These are phyloP conservation scores for Lepidurus packardi DNA, from an alignment of 1,140 invertebrate genomes.

Conservation along the genomic window DNA sequence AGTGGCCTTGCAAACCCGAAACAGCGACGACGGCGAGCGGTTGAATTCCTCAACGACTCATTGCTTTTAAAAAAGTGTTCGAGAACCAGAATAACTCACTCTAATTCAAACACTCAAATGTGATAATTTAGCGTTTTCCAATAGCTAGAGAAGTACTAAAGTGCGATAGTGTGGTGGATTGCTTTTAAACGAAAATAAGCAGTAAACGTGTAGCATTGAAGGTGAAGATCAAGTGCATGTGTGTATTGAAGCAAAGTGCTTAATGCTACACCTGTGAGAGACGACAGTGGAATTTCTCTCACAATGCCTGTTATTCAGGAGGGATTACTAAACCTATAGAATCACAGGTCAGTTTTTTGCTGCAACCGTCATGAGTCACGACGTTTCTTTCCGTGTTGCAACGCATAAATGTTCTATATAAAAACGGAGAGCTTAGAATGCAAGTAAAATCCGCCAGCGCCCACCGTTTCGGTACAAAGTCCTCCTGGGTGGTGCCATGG, in stretches of 20 bases:
- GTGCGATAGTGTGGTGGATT: no score
- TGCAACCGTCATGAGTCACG: no score
- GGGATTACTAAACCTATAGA: neutral
- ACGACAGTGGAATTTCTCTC: neutral
- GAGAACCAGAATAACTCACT: neutral
- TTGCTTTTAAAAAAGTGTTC: neutral
- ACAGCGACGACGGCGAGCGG: neutral
- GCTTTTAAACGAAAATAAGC: no score
- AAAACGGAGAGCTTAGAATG: neutral
- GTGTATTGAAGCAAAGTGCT: neutral
- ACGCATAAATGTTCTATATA: no score
- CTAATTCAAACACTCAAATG: no score
- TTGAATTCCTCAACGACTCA: neutral
- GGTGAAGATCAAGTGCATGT: neutral
- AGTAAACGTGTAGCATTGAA: neutral
- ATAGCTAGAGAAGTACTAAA: no score
- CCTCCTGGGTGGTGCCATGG: neutral
- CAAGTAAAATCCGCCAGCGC: neutral
- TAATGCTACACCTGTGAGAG: neutral
- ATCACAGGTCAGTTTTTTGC: neutral
- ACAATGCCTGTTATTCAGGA: neutral
- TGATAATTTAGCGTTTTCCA: no score
- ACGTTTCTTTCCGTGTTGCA: neutral
- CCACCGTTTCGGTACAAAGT: neutral
- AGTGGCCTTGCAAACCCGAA: conserved; percentile 4